phyloP scores from a whole-genome alignment of 2,113 vertebrate species.

The Columba livia region DNA sequence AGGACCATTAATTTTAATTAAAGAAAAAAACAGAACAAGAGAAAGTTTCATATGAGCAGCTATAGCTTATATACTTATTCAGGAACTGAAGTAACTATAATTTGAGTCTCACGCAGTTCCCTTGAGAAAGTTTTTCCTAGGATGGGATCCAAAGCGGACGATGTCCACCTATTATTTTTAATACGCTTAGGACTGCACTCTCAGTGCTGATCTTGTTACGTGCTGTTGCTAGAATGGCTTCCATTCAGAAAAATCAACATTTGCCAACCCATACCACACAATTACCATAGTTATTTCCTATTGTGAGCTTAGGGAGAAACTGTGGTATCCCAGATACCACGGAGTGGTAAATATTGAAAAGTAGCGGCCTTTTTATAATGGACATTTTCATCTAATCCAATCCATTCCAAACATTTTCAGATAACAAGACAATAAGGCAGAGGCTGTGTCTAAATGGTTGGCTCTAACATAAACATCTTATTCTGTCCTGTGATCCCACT shows the following conservation, averaged over 20 bases:
- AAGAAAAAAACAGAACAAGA: not conserved
- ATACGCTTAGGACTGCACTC: not conserved
- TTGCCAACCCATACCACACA: constrained; percentile 58
- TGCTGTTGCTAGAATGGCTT: constrained; percentile 34
- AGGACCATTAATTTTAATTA: constrained; percentile 36
- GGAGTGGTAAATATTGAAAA: constrained; percentile 59
- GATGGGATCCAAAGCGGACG: not conserved
- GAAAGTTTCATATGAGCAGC: not conserved
- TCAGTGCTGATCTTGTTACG: not conserved
- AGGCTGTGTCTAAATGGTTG: not conserved
- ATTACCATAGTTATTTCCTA: constrained; percentile 62
- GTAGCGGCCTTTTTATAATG: constrained; percentile 42
- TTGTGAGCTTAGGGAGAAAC: constrained; percentile 48
- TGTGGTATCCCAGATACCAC: constrained; percentile 63
- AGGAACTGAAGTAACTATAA: constrained; percentile 33
- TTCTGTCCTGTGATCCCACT: not conserved
- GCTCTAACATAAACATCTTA: not conserved
- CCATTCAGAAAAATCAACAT: constrained; percentile 46
- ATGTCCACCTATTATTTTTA: constrained; percentile 1
- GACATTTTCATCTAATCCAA: constrained; percentile 41
- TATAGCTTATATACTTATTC: not conserved
- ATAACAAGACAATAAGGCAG: constrained; percentile 20
- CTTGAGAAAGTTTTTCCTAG: not conserved
- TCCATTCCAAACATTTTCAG: constrained; percentile 21
- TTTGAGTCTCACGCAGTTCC: not conserved